phyloP scores from a whole-genome alignment of 2,113 vertebrate genomes.

The Arizona elegans region DNA sequence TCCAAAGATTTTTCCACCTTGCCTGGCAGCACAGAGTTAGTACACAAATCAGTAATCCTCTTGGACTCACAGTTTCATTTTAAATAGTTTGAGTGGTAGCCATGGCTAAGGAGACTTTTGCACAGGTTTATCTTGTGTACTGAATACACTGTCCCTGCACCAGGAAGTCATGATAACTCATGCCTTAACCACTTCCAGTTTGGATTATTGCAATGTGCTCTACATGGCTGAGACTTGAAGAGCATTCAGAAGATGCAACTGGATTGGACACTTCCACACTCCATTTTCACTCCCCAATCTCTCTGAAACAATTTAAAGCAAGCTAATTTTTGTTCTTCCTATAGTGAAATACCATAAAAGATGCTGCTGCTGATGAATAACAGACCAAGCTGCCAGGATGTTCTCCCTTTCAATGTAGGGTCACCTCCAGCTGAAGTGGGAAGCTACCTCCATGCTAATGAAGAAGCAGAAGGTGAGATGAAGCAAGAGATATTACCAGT shows the following conservation, averaged over 20 bases:
- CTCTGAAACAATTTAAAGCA: background rate
- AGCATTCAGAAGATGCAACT: background rate
- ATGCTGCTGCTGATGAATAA: background rate
- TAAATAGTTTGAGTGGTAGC: background rate
- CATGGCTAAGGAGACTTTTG: background rate
- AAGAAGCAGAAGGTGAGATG: background rate
- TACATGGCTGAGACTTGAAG: background rate
- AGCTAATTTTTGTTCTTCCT: background rate
- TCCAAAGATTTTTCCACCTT: background rate
- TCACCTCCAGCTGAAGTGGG: background rate
- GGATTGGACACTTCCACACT: background rate
- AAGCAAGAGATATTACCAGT: background rate
- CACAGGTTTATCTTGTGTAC: background rate
- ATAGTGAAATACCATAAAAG: background rate
- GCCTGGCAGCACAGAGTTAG: background rate
- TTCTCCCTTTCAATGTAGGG: background rate
- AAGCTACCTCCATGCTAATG: background rate
- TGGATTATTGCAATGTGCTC: background rate
- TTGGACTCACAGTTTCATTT: background rate
- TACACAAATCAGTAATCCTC: background rate
- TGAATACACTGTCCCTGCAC: background rate
- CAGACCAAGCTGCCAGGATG: background rate
- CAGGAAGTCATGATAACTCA: background rate
- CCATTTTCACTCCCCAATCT: background rate
- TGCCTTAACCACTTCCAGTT: background rate